Base-by-base conservation (phyloP, 1,140 invertebrate species). In the Anastrepha ludens region DNA sequence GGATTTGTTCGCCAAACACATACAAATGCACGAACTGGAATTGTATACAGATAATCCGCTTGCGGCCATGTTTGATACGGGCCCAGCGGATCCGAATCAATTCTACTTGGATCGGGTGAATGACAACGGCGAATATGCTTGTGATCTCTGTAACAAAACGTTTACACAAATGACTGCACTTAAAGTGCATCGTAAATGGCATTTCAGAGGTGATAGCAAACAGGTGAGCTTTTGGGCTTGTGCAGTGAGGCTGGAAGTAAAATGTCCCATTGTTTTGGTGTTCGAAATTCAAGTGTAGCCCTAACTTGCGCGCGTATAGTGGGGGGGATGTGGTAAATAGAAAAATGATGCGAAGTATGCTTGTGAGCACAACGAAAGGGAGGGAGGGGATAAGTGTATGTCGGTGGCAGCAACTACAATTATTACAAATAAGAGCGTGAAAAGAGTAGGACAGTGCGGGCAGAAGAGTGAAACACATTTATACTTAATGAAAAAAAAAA, bases 161-260 rank as follows among this genome's bases (percentile, higher is more conserved):
- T 93, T 93, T 88, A 90, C 92, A 58, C 91, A 91, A 90, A 90
- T 93, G 90, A 93, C 92, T 88, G 93, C 93, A 87, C 90, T 93
- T 88, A 93, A 93, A 90, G 93, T 93, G 89, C 93, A 93, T 92
- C 92, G 92, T 90, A 93, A 93, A 90, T 93, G 93, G 93, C 93
- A 93, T 93, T 93, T 93, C 90, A 92, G 92, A 91, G 91, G 92
- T 91, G 93, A 93, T 93, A 93, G 93, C 91, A 93, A 93, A 91
- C 93, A 93, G 92, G 92, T 93, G 89, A 93, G 91, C 91, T 93
- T 93, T 92, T 93, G 89, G 91, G 90, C 92, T 93, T 90, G 92
- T 92, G 92, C 92, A 91, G 92, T 91, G 91, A 93, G 92, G 91
- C 90, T 90, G 47, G 87, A 67, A 86, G 64, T 81, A 67, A 87